Percentiles rank a stretch among this genome's conserved stretches.
phyloP scores from a whole-genome alignment of 2,888 invertebrate genomes.

The Orchesella flavescens region DNA sequence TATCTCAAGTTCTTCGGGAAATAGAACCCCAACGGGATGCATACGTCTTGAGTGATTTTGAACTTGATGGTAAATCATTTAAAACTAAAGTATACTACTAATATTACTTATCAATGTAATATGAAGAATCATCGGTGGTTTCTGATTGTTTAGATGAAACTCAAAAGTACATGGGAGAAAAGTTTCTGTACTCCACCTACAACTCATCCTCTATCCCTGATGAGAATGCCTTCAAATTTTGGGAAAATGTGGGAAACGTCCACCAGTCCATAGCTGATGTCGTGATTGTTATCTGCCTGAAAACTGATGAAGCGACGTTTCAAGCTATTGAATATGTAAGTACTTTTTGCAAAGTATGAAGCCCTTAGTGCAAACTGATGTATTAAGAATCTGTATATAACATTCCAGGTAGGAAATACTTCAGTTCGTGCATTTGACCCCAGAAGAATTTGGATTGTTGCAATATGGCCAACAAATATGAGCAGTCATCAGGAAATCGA shows the following conservation, averaged over 20 bases:
- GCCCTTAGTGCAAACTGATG: background rate
- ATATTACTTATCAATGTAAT: no score
- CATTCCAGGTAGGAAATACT: slow-evolving; percentile 28
- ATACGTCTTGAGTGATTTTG: slow-evolving; percentile 2
- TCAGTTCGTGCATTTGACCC: background rate
- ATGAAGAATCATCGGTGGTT: no score
- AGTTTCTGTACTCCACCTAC: slow-evolving; percentile 1
- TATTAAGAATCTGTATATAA: background rate
- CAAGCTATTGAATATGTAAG: slow-evolving; percentile 8
- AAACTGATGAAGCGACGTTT: background rate
- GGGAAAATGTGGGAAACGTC: background rate
- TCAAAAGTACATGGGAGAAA: background rate
- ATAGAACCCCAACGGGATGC: background rate
- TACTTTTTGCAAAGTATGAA: background rate
- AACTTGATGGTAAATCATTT: background rate
- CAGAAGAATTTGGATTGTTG: slow-evolving; percentile 17
- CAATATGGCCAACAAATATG: slow-evolving; percentile 34
- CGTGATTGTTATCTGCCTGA: slow-evolving; percentile 1
- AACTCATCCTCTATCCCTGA: background rate
- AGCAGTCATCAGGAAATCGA: slow-evolving; percentile 5
- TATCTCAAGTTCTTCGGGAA: background rate
- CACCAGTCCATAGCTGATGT: background rate
- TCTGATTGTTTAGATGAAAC: background rate
- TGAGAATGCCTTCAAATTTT: background rate
- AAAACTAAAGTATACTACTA: background rate